Evolutionary conservation across 2,888 invertebrate species (phyloP).

Genomic region (Andrena bicolor): DNA sequence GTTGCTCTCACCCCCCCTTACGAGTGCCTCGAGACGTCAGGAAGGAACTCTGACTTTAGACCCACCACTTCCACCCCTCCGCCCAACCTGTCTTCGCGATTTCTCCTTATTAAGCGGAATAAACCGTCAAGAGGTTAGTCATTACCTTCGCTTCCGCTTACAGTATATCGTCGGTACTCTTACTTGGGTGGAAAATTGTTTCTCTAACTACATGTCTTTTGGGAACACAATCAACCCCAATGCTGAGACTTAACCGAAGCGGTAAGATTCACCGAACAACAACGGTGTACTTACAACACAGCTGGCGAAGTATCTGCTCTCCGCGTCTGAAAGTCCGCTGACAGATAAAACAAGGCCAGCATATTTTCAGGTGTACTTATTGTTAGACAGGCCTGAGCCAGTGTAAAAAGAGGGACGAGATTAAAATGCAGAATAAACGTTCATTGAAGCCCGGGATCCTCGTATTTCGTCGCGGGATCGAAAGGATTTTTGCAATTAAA

Average conservation of each 20-base stretch:
- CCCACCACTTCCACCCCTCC: slow-evolving; percentile 18
- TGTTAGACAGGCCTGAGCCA: no score
- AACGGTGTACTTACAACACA: no score
- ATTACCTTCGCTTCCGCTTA: slow-evolving; percentile 20
- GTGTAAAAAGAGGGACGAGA: no score
- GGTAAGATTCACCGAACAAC: no score
- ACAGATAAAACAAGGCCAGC: no score
- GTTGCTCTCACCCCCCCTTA: slow-evolving; percentile 31
- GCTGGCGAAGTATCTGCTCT: no score
- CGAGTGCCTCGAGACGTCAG: slow-evolving; percentile 38
- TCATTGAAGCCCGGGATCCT: neutral
- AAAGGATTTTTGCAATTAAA: slow-evolving; percentile 37
- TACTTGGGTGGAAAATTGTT: slow-evolving; percentile 37
- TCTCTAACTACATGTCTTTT: slow-evolving; percentile 21
- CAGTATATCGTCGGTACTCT: slow-evolving; percentile 28
- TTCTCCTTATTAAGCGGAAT: slow-evolving; percentile 47
- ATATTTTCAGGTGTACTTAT: no score
- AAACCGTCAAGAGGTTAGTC: slow-evolving; percentile 43
- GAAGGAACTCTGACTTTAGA: slow-evolving; percentile 55
- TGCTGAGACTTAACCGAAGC: no score
- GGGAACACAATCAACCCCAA: slow-evolving; percentile 5
- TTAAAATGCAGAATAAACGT: no score
- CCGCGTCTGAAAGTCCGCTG: no score
- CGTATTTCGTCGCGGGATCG: neutral
- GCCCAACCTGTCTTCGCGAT: slow-evolving; percentile 36